Evolutionary conservation across 2,113 vertebrate species (phyloP), one percentile per base, ranked within the genome.

Genomic region (Antechinus stuartii): DNA sequence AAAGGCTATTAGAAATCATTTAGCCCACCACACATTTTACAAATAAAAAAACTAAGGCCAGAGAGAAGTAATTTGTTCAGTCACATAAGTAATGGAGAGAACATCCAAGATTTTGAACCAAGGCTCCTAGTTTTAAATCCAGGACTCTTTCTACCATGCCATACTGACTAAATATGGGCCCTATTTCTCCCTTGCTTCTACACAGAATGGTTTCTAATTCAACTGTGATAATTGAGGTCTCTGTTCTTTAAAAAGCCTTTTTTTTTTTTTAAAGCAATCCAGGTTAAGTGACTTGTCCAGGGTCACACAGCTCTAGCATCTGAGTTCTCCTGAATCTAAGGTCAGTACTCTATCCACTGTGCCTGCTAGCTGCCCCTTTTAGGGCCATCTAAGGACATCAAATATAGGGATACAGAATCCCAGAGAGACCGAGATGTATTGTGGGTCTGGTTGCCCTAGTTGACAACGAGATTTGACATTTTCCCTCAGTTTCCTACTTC

Each of bases 51-150:
- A 49, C 42, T n/a, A 89, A 91, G 91, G 27, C 16, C 55, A 9
- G 30, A 76, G 68, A 25, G 50, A 47, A 93, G 16, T 26, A 68
- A 91, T 93, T 94, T 94, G 54, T 50, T 26, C 91, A 96, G 54
- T 94, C 90, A 90, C 50, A 42, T 25, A 30, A 2, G 30, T 93
- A 54, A 49, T 26, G 53, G 50, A 90, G 54, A 90, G 89, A 89
- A 54, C 30, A 92, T 26, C 56, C 56, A 35, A 54, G 89, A 89
- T 49, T 49, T 89, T 89, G 90, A 92, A 53, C 23, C 57, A 12
- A 16, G 16, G 10, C 35, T 94, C 54, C 16, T 12, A 91, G 26
- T 42, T 23, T 91, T n/a, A 56, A 93, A 26, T n/a, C 9, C 0
- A 35, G 61, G 35, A 19, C n/a, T 84, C 68, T 84, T 84, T 84